Percentiles rank a stretch among this genome's conserved stretches.
Conservation (phyloP, 2,888 invertebrate species). For the Chydorus sphaericus region DNA sequence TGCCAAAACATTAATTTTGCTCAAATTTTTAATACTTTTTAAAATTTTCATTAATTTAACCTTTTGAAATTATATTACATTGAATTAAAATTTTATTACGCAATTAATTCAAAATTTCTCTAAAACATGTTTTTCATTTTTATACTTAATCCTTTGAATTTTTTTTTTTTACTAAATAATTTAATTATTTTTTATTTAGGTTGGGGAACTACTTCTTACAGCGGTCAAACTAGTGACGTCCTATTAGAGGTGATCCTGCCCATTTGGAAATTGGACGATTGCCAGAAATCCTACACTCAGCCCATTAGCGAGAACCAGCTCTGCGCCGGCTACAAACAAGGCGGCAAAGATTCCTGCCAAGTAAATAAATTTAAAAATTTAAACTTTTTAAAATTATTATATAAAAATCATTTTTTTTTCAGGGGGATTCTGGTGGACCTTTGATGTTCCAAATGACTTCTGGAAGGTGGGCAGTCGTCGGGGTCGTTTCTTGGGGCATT, state of each 20-base stretch:
- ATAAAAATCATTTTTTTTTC: constrained; percentile 21
- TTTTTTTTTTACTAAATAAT: neutral
- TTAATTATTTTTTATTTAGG: constrained; percentile 31
- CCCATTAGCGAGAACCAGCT: constrained; percentile 49
- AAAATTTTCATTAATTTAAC: neutral
- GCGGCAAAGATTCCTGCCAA: constrained; percentile 70
- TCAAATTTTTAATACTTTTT: neutral
- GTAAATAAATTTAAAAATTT: constrained; percentile 31
- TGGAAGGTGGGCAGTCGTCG: constrained; percentile 59
- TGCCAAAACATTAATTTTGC: neutral
- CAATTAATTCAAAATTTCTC: neutral
- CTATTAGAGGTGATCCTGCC: constrained; percentile 65
- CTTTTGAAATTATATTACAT: neutral
- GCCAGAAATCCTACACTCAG: constrained; percentile 45
- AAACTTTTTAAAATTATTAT: neutral
- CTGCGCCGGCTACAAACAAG: constrained; percentile 60
- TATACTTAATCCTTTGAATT: too few species aligned
- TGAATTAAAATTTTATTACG: too few species aligned
- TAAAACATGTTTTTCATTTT: too few species aligned
- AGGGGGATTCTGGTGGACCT: constrained; percentile 78
- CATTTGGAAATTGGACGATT: constrained; percentile 54
- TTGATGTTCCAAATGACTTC: constrained; percentile 55
- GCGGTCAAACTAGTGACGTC: constrained; percentile 48
- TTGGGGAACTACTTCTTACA: constrained; percentile 59
- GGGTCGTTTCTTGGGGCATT: constrained; percentile 77